Evolutionary conservation across 1,140 invertebrate species (phyloP).

Genomic region (Drosophila rhopaloa): DNA sequence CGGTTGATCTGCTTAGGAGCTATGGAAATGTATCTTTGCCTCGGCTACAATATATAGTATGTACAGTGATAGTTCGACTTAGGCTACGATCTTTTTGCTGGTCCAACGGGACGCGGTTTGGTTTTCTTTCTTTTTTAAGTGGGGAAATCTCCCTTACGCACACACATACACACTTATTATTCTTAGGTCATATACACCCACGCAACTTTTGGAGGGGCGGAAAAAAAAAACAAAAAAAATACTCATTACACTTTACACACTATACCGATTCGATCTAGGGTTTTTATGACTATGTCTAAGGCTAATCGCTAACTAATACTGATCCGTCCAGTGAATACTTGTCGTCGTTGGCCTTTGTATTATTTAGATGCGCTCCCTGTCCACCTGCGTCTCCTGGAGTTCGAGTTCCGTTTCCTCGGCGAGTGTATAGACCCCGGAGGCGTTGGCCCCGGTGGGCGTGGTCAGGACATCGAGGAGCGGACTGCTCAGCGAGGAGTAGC

Average conservation of each 20-base stretch:
- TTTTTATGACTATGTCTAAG: conserved; percentile 45
- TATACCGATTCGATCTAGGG: conserved; percentile 37
- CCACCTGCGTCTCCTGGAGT: conserved; percentile 84
- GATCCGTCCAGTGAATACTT: conserved; percentile 5
- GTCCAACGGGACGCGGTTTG: conserved; percentile 30
- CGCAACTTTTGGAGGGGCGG: conserved; percentile 3
- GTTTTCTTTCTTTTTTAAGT: background rate
- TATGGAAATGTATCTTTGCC: conserved; percentile 65
- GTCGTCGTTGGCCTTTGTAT: background rate
- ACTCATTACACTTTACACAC: conserved; percentile 18
- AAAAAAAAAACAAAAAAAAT: conserved; percentile 18
- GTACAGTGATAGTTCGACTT: conserved; percentile 55
- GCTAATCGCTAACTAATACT: conserved; percentile 37
- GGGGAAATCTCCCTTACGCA: conserved; percentile 2
- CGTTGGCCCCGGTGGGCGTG: conserved; percentile 54
- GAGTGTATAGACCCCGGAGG: conserved; percentile 87
- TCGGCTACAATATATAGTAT: conserved; percentile 32
- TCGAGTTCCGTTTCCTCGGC: conserved; percentile 88
- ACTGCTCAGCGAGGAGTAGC: conserved; percentile 53
- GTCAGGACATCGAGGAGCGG: conserved; percentile 68
- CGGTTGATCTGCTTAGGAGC: conserved; percentile 53
- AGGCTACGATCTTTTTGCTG: conserved; percentile 18
- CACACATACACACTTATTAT: conserved; percentile 6
- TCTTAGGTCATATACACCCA: conserved; percentile 2
- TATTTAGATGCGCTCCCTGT: conserved; percentile 72